phyloP scores from a whole-genome alignment of 2,888 invertebrate genomes.

The Belgica antarctica region DNA sequence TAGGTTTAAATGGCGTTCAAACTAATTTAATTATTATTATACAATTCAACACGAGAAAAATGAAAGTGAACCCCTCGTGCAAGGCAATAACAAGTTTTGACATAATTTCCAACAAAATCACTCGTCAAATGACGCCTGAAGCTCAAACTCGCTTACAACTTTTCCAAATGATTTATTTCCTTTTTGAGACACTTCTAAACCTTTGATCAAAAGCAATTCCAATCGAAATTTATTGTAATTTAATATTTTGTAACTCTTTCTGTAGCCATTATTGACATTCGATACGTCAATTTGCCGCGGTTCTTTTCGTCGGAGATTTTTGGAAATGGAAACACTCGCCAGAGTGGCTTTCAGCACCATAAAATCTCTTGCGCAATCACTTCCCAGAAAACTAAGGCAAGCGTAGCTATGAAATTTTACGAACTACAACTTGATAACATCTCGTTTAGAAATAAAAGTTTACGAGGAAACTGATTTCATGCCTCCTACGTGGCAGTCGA shows the following conservation, averaged over 20 bases:
- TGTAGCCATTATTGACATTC: constrained; percentile 17
- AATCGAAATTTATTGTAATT: constrained; percentile 18
- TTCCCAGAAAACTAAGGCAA: neutral
- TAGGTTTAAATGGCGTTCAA: constrained; percentile 20
- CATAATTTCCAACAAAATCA: constrained; percentile 5
- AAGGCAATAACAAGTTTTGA: constrained; percentile 3
- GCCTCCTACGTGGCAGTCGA: constrained; percentile 10
- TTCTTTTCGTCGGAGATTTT: neutral
- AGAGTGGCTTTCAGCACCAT: too few species aligned
- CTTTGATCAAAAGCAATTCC: neutral
- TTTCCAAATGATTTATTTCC: neutral
- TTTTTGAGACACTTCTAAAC: neutral
- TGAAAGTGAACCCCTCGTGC: constrained; percentile 14
- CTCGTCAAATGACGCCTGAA: constrained; percentile 6
- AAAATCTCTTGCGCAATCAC: neutral
- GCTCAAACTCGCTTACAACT: neutral
- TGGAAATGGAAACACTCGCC: neutral
- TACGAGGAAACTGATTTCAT: neutral
- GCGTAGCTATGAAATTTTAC: too few species aligned
- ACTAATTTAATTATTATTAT: constrained; percentile 17
- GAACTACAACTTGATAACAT: constrained; percentile 20
- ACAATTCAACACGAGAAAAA: constrained; percentile 20
- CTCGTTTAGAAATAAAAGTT: neutral
- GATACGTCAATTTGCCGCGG: constrained; percentile 32
- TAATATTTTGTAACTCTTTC: constrained; percentile 21